Conservation (phyloP, 2,888 invertebrate species). For the Rhaphigaster nebulosa region DNA sequence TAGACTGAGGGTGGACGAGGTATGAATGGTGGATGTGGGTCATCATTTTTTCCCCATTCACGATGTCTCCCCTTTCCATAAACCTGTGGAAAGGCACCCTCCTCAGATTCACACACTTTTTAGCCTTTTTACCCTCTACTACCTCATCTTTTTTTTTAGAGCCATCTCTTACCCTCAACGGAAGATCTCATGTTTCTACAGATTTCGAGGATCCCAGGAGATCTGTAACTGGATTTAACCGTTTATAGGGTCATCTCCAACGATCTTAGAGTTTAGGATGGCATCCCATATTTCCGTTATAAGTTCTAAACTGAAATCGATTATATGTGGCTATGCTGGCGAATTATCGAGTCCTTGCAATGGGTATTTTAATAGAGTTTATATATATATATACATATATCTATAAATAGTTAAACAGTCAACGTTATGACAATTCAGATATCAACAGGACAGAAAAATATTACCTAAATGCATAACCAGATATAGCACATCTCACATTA, state of each 20-base stretch:
- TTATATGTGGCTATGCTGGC: no score
- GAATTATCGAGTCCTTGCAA: no score
- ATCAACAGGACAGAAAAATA: no score
- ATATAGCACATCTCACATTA: no score
- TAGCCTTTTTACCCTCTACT: slow-evolving; percentile 20
- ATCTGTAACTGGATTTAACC: slow-evolving; percentile 23
- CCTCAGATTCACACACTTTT: slow-evolving; percentile 52
- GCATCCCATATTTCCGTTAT: not conserved
- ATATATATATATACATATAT: no score
- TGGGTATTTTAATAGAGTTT: no score
- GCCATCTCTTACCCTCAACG: slow-evolving; percentile 3
- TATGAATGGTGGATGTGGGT: slow-evolving; percentile 8
- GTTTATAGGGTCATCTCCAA: not conserved
- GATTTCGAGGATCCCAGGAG: not conserved
- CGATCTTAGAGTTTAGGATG: not conserved
- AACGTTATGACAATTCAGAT: no score
- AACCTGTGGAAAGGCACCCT: slow-evolving; percentile 27
- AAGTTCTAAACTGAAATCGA: not conserved
- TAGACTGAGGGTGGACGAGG: not conserved
- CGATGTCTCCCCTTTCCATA: slow-evolving; percentile 32
- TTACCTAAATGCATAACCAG: no score
- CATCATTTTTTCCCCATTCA: slow-evolving; percentile 50
- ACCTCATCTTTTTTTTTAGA: not conserved
- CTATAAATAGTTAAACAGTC: no score
- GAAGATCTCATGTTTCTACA: slow-evolving; percentile 45